Evolutionary conservation across 2,113 vertebrate genomes (phyloP).

Genomic region (cat (Felis catus)): DNA sequence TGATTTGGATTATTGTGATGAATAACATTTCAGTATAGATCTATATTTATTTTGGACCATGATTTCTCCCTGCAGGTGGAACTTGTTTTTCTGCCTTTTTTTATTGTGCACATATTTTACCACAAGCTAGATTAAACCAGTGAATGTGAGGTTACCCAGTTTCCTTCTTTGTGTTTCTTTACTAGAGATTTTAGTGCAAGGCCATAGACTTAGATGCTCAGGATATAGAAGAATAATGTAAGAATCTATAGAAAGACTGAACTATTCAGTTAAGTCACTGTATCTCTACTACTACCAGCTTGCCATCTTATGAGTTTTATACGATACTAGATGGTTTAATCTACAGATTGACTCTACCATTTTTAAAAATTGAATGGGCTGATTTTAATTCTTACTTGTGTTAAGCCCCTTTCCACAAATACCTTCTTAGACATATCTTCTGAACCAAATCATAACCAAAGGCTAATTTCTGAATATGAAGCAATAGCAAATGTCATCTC

Average conservation of each 20-base stretch:
- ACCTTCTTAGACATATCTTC: background rate
- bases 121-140: background rate
- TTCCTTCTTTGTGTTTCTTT: background rate
- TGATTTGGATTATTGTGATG: background rate
- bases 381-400: background rate
- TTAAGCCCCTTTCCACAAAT: background rate
- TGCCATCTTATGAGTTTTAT: background rate
- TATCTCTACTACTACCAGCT: background rate
- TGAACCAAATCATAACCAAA: background rate
- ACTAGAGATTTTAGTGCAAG: background rate
- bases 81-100: background rate
- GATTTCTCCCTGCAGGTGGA: background rate
- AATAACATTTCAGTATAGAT: background rate
- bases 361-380: background rate
- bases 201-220: background rate
- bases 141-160: background rate
- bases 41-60: background rate
- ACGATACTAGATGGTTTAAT: background rate
- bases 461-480: background rate
- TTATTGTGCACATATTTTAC: background rate
- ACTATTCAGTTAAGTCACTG: background rate
- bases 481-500: background rate
- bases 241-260: background rate
- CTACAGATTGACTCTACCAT: background rate
- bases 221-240: too few species aligned